These are phyloP conservation scores for Drosophila varians DNA, from an alignment of 1,140 invertebrate species.

Conservation along the genomic window DNA sequence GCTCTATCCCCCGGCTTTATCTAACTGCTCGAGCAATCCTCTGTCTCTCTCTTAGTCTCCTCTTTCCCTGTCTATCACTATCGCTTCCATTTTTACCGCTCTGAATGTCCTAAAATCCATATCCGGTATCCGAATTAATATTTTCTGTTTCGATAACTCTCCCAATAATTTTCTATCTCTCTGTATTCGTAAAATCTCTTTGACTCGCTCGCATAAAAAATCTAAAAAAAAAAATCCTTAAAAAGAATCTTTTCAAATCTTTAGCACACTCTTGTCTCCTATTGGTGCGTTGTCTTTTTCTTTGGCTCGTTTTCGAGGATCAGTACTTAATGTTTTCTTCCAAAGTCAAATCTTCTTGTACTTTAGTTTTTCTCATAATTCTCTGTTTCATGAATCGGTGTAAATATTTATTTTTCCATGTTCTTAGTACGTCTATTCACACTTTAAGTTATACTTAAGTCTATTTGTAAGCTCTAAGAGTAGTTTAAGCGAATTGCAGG, in stretches of 20 bases:
- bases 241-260: slow-evolving; percentile 35
- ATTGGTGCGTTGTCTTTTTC: slow-evolving; percentile 82
- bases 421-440: slow-evolving; percentile 3
- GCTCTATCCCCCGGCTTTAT: slow-evolving; percentile 38
- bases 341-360: slow-evolving; percentile 33
- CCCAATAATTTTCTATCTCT: slow-evolving; percentile 15
- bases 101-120: slow-evolving; percentile 16
- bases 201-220: slow-evolving; percentile 59
- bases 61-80: slow-evolving; percentile 23
- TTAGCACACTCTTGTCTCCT: slow-evolving; percentile 66
- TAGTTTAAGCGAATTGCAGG: not conserved
- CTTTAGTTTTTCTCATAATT: slow-evolving; percentile 34
- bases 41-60: slow-evolving; percentile 6
- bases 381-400: slow-evolving; percentile 28
- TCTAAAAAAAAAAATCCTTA: slow-evolving; percentile 1
- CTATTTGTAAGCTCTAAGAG: slow-evolving; percentile 6
- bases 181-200: slow-evolving; percentile 36
- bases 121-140: slow-evolving; percentile 6
- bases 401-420: slow-evolving; percentile 27
- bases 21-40: slow-evolving; percentile 6
- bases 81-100: slow-evolving; percentile 28
- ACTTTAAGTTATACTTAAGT: slow-evolving; percentile 32
- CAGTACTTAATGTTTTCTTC: slow-evolving; percentile 35
- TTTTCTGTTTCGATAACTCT: slow-evolving; percentile 16
- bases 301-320: slow-evolving; percentile 50